Evolutionary conservation across 53 echinoderm and acorn worm genomes (phyloP).

Genomic region (Arbacia lixula): DNA sequence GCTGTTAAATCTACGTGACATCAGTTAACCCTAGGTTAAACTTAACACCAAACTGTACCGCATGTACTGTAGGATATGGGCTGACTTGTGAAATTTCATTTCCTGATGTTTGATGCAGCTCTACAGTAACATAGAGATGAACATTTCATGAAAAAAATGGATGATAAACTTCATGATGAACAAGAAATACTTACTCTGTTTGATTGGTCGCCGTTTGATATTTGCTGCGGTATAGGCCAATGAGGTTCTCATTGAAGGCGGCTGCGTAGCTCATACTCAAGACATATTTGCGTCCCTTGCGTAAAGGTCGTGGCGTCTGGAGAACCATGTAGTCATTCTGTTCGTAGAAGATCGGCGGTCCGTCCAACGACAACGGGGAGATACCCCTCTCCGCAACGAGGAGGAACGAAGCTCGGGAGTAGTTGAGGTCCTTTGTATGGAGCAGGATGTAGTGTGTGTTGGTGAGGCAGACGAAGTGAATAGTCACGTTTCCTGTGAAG

Average conservation of each 20-base stretch:
- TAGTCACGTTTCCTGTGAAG: conserved; percentile 76
- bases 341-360: conserved; percentile 62
- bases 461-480: conserved; percentile 66
- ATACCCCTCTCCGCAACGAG: not conserved
- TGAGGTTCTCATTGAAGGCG: conserved; percentile 58
- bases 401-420: conserved; percentile 26
- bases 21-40: too few relatives aligned
- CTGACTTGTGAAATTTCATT: too few relatives aligned
- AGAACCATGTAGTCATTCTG: conserved; percentile 63
- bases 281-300: conserved; percentile 53
- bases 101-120: too few relatives aligned
- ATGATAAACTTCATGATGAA: too few relatives aligned
- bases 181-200: conserved; percentile 65
- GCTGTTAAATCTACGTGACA: too few relatives aligned
- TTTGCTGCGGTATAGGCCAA: conserved; percentile 70
- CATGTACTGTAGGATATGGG: too few relatives aligned
- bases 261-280: conserved; percentile 68
- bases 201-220: conserved; percentile 58
- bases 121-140: too few relatives aligned
- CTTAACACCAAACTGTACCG: too few relatives aligned
- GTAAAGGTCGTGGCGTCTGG: conserved; percentile 42
- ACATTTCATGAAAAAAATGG: too few relatives aligned
- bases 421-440: conserved; percentile 67
- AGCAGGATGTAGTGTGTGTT: conserved; percentile 75
- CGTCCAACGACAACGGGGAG: not conserved